Base-by-base conservation (phyloP, 1,140 invertebrate genomes). In the Orius insidiosus region DNA sequence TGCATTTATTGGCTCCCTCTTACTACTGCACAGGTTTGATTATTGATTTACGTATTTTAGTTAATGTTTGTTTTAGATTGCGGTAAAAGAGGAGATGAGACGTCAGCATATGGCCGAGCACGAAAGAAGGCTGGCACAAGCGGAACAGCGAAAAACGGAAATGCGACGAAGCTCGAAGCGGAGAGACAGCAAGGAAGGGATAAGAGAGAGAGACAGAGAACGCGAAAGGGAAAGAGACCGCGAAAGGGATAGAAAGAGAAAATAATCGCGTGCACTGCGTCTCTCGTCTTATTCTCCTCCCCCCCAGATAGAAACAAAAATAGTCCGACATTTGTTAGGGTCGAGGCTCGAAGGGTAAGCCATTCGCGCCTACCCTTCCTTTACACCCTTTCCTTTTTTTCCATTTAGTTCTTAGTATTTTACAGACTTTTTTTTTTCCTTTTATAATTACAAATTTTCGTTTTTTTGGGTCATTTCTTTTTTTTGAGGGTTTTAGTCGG, bases 1-100 rank as follows among this genome's bases (percentile, higher is more conserved):
- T 90, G 84, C 67, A 92, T 98, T 66, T 98, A 98, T 63, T 98
- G 92, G 92, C 67, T 96, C 55, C 92, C 93, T 46, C 74, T 97
- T 46, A 92, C 86, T 56, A 83, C 86, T 55, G 86, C 92, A 73
- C 87, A 94, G 71, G 90, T 94, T 19, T 11, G 46, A 5, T 11
- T 5, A 18, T 3, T 41, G 19, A 18, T 18, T n/a, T 10, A 11
- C 9, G 15, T n/a, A n/a, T n/a, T n/a, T n/a, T n/a, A n/a, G 44
- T 48, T 36, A 31, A 47, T 30, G 11, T 36, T 24, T n/a, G n/a
- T 53, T 53, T 47, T 58, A 87, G 83, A 88, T 89, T 59, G 78
- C 78, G 45, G 71, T 83, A 53, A 88, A 88, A 61, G 84, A 88
- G 66, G 81, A 85, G 59, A 78, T 84, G 63, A 68, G 85, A 41